These are phyloP conservation scores for Myxocyprinus asiaticus DNA, from an alignment of 2,113 vertebrate species.

Conservation along the genomic window DNA sequence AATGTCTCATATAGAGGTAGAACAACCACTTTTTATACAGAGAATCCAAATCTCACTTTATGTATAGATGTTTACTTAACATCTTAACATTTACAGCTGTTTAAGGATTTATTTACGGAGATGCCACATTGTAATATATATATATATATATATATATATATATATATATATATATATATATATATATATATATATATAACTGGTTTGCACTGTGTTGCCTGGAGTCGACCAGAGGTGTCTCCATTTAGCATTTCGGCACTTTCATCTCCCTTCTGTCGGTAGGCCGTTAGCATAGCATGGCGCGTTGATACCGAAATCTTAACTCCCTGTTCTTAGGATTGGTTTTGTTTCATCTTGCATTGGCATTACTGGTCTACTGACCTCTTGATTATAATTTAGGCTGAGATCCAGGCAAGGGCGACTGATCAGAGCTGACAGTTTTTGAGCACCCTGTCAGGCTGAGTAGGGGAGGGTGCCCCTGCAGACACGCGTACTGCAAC, in stretches of 20 bases:
- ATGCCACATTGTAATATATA: no score
- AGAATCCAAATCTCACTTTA: not conserved
- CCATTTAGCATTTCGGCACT: not conserved
- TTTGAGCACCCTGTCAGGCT: conserved; percentile 69
- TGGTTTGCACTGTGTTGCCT: conserved; percentile 19
- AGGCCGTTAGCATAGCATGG: conserved; percentile 1
- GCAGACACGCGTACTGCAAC: conserved; percentile 45
- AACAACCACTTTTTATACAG: no score
- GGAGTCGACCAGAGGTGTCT: conserved; percentile 27
- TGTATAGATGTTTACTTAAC: not conserved
- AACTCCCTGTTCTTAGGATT: not conserved
- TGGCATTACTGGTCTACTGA: conserved; percentile 52
- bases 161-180: no score
- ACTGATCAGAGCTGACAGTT: conserved; percentile 79
- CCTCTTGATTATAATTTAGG: conserved; percentile 67
- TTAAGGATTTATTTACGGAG: no score
- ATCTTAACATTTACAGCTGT: not conserved
- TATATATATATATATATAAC: not conserved
- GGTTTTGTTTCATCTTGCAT: conserved; percentile 6
- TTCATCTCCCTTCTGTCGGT: not conserved
- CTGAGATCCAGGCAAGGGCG: conserved; percentile 74
- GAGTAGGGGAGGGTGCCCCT: conserved; percentile 53
- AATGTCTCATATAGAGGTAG: not conserved
- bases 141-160: no score
- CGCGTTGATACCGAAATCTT: not conserved